Base-by-base conservation (phyloP, 2,113 vertebrate species). In the Furnarius figulus region DNA sequence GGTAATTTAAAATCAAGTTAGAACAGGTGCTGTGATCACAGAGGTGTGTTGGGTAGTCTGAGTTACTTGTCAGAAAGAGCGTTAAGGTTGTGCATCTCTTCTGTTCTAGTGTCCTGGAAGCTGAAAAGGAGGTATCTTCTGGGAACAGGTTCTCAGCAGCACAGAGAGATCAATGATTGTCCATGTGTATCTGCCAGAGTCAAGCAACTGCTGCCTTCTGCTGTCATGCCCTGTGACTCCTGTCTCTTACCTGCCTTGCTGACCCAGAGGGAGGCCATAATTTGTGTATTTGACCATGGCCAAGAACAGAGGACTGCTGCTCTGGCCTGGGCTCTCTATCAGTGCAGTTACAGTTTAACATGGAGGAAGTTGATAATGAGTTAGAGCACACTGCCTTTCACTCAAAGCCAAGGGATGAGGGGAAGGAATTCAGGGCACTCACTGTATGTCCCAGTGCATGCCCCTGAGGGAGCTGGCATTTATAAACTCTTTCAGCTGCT, bases 1-100 rank as follows among this genome's bases (percentile, higher is more conserved):
- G 55, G 72, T 80, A 79, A 91, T 93, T 66, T 77, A 78, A 96
- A 96, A 94, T 79, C 83, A 76, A 59, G 71, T 82, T 96, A 72
- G 66, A 93, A 93, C 67, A 90, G 71, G 67, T 71, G 52, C 58
- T 87, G 76, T 42, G 21, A 63, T 84, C 39, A 50, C 47, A 92
- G 84, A 81, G 35, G 50, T 52, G 50, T 92, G 80, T 50, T 67
- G 70, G 44, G 75, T 71, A 89, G 52, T n/a, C 8, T 56, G 73
- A 88, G 75, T 82, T 88, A 74, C 25, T 82, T 87, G 19, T 46
- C 20, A 39, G 39, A 82, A 95, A 35, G 47, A 67, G 20, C 1
- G 7, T 31, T 28, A 40, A 39, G 20, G 14, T 52, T 93, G 39
- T 58, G 30, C 8, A 16, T 62, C 8, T 52, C 30, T 21, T 72